Evolutionary conservation across 2,113 vertebrate genomes (phyloP).

Genomic region (Syrmaticus mikado): DNA sequence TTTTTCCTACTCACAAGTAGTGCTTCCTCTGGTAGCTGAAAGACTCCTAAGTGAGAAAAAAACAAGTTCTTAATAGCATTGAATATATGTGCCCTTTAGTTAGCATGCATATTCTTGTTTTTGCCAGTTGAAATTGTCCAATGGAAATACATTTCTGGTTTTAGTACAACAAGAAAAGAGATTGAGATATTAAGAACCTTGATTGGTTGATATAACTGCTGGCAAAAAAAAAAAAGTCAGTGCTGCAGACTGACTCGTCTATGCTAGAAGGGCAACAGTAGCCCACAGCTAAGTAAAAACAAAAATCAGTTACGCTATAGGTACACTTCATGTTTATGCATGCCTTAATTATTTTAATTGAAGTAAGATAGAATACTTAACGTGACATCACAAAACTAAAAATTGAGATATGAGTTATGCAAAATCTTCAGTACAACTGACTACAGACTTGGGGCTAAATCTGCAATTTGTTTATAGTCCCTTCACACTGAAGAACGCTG

Average conservation of each 20-base stretch:
- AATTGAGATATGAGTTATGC: not conserved
- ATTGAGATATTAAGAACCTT: slow-evolving; percentile 76
- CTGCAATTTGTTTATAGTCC: not conserved
- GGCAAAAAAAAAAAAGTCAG: slow-evolving; percentile 70
- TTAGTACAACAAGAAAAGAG: slow-evolving; percentile 70
- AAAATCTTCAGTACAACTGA: not conserved
- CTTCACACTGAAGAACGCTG: slow-evolving; percentile 7
- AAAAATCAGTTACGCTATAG: slow-evolving; percentile 48
- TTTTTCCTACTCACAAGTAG: not conserved
- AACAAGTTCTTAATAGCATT: not conserved
- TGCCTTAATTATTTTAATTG: slow-evolving; percentile 23
- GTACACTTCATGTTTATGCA: not conserved
- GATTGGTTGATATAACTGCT: slow-evolving; percentile 78
- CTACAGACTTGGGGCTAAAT: not conserved
- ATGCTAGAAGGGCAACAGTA: slow-evolving; percentile 77
- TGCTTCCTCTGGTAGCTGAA: not conserved
- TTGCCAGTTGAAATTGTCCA: not conserved
- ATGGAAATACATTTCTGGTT: slow-evolving; percentile 10
- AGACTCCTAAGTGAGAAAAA: not conserved
- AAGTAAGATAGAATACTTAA: slow-evolving; percentile 9
- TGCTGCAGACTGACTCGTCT: slow-evolving; percentile 81
- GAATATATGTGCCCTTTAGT: not conserved
- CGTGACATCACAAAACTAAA: not conserved
- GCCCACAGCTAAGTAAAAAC: slow-evolving; percentile 73
- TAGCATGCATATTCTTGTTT: not conserved